Percentiles rank a stretch among this genome's conserved stretches.
Evolutionary conservation across 2,113 vertebrate species (phyloP).

Genomic region (Scomber scombrus): DNA sequence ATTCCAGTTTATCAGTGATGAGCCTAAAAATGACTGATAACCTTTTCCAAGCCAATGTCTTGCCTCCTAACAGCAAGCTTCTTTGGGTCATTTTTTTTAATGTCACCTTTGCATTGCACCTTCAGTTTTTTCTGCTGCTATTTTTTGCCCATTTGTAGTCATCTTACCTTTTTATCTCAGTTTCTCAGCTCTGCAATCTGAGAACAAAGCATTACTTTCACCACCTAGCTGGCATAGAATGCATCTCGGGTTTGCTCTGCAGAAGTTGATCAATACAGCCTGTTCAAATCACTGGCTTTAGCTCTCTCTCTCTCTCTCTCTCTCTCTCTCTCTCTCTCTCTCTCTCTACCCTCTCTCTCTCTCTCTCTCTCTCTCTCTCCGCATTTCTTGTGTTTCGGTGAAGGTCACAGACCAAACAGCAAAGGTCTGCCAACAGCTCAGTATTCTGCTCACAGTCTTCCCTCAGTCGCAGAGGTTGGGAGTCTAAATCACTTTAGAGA

Average conservation of each 20-base stretch:
- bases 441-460: slow-evolving; percentile 53
- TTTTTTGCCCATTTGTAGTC: background rate
- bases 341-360: slow-evolving; percentile 43
- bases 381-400: slow-evolving; percentile 63
- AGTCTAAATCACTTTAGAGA: slow-evolving; percentile 44
- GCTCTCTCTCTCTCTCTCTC: slow-evolving; percentile 47
- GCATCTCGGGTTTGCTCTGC: slow-evolving; percentile 49
- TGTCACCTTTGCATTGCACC: background rate
- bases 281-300: slow-evolving; percentile 61
- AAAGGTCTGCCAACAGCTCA: slow-evolving; percentile 70
- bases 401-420: slow-evolving; percentile 77
- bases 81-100: background rate
- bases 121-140: background rate
- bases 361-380: slow-evolving; percentile 14
- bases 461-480: slow-evolving; percentile 39
- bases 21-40: background rate
- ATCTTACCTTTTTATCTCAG: slow-evolving; percentile 26
- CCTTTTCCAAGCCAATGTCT: no score
- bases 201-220: slow-evolving; percentile 41
- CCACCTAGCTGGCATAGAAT: slow-evolving; percentile 40
- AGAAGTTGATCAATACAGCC: slow-evolving; percentile 71
- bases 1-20: background rate
- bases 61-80: background rate
- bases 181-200: slow-evolving; percentile 13
- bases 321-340: slow-evolving; percentile 8